Base-by-base conservation (phyloP, 1,140 invertebrate genomes). In the Bombus difficillimus region DNA sequence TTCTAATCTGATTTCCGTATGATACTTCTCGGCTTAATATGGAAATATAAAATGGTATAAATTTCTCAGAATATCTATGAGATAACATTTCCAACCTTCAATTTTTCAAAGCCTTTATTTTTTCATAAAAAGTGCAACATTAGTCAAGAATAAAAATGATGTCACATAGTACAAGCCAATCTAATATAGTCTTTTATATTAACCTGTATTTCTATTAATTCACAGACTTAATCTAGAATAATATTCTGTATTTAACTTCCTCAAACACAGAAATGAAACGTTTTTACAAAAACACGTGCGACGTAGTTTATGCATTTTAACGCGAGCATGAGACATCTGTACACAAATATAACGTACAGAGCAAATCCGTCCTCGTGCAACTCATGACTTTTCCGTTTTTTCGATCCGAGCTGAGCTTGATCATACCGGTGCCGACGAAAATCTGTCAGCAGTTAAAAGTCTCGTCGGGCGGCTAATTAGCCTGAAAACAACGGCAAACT, bases 381-480 rank as follows among this genome's bases (percentile, higher is more conserved):
- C 25, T 41, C 37, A 1, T 39, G 18, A 41, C 5, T 73, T 43
- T 18, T 13, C 34, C 25, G 3, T 81, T 73, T 39, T 72, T 57
- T 32, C 69, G 41, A n/a, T 32, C 22, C 57, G 28, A 41, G 28
- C 15, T 25, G 12, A 72, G 28, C 28, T 41, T 39, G 71, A 72
- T 43, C 71, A n/a, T 25, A 41, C 10, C 22, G 32, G 10, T 18
- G 8, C 18, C 5, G n/a, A 22, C 39, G 53, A 78, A 43, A 66
- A 43, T 78, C 76, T 43, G 76, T 53, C 15, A 37, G 25, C 39
- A 32, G 39, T 77, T 47, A 47, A 75, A 76, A 43, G 59, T 72
- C 68, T 84, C 76, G 76, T 79, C 47, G 37, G 41, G 76, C 66
- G 53, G 69, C 83, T 84, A 84, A 84, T 84, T 84, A 84, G 83